A percentile compares a stretch with the other conserved stretches of the same genome.
Evolutionary conservation across 2,113 vertebrate genomes (phyloP).

Genomic region (Balaeniceps rex): DNA sequence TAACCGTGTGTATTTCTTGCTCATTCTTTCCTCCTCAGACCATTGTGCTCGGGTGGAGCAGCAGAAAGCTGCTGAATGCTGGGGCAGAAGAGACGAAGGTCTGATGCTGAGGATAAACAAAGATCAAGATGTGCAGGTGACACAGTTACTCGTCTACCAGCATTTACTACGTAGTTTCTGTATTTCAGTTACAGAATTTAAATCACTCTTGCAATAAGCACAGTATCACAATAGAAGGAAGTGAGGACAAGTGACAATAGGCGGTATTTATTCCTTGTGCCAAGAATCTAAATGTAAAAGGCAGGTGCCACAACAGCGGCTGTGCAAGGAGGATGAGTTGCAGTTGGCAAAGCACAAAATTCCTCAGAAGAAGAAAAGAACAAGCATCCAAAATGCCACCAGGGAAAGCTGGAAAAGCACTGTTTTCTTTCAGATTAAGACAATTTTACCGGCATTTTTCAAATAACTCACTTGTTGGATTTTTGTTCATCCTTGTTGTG

Average conservation of each 20-base stretch:
- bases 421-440: not conserved
- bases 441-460: not conserved
- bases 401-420: not conserved
- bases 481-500: not conserved
- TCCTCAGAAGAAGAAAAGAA: not conserved
- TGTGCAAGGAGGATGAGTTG: not conserved
- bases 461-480: not conserved
- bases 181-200: not conserved
- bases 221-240: not conserved
- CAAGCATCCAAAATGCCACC: not conserved
- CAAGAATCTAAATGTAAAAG: not conserved
- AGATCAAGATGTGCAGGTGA: not conserved
- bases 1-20: fast-evolving
- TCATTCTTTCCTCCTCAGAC: not conserved
- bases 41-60: fast-evolving
- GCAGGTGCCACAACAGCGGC: not conserved
- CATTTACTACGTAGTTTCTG: fast-evolving
- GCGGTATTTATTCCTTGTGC: not conserved
- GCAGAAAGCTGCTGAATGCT: not conserved
- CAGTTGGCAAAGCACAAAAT: not conserved
- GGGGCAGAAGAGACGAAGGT: not conserved
- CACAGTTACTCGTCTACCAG: fast-evolving
- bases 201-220: not conserved
- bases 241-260: not conserved
- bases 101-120: not conserved